Percentiles rank a stretch among this genome's conserved stretches.
phyloP scores from a whole-genome alignment of 2,797 vertebrate species.

The Anolis apletophallus region DNA sequence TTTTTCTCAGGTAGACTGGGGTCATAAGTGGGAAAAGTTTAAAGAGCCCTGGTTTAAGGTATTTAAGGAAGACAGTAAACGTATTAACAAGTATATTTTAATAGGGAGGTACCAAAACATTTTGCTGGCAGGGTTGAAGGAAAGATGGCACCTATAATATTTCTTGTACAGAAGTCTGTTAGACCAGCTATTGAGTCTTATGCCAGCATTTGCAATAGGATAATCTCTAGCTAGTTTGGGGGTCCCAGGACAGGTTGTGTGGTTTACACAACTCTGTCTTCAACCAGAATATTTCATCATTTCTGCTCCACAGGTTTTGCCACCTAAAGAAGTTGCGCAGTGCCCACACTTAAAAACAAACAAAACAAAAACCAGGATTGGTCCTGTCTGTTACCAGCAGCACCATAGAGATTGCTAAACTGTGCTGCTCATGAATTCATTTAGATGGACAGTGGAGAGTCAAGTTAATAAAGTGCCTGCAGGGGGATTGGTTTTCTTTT shows the following conservation, averaged over 20 bases:
- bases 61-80: neutral
- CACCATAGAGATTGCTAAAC: neutral
- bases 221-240: neutral
- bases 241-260: neutral
- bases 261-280: neutral
- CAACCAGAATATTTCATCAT: neutral
- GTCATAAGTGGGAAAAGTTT: too few relatives aligned
- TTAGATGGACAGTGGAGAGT: neutral
- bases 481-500: neutral
- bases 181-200: neutral
- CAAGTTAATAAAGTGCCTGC: neutral
- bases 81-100: neutral
- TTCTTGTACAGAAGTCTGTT: neutral
- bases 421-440: neutral
- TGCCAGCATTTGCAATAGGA: neutral
- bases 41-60: neutral
- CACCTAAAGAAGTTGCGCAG: neutral
- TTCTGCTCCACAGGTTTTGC: neutral
- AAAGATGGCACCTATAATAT: neutral
- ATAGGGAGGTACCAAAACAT: neutral
- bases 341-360: neutral
- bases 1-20: too few relatives aligned
- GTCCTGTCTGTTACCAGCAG: neutral
- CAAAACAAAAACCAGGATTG: neutral
- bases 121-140: neutral